phyloP scores from a whole-genome alignment of 2,888 invertebrate species.

The Heteropelma amictum region DNA sequence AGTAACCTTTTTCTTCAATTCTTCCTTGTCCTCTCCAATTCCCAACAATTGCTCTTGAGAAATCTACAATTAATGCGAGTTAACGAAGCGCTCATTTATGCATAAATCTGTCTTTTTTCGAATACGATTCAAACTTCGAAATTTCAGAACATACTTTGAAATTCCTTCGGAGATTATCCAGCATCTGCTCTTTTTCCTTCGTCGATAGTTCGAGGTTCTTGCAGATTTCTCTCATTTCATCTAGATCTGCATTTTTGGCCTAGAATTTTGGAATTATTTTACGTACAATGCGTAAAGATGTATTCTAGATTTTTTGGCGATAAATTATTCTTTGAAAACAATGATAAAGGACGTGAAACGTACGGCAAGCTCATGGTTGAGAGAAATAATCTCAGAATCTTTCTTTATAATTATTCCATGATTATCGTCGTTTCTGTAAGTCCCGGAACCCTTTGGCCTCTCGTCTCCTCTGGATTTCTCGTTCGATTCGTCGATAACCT shows the following conservation, averaged over 20 bases:
- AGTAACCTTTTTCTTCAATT: slow-evolving; percentile 61
- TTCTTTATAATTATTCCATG: slow-evolving; percentile 67
- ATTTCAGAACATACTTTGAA: slow-evolving; percentile 38
- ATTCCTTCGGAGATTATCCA: slow-evolving; percentile 55
- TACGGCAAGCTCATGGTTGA: slow-evolving; percentile 67
- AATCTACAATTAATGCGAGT: slow-evolving; percentile 53
- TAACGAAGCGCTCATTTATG: background rate
- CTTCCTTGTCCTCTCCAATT: slow-evolving; percentile 57
- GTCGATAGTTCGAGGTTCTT: slow-evolving; percentile 59
- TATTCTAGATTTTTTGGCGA: too few relatives aligned
- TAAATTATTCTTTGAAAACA: too few relatives aligned
- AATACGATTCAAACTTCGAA: too few relatives aligned
- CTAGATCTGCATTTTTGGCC: slow-evolving; percentile 67
- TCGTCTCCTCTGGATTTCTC: slow-evolving; percentile 43
- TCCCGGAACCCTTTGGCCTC: background rate
- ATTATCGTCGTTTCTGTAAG: slow-evolving; percentile 46
- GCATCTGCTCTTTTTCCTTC: slow-evolving; percentile 56
- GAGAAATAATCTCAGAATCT: slow-evolving; percentile 69
- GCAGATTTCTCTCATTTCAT: slow-evolving; percentile 63
- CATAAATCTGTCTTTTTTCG: too few relatives aligned
- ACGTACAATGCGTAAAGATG: too few relatives aligned
- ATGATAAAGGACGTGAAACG: slow-evolving; percentile 6
- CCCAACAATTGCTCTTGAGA: slow-evolving; percentile 58
- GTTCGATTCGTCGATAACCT: slow-evolving; percentile 45
- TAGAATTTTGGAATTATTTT: slow-evolving; percentile 38